Percentiles rank a stretch among this genome's conserved stretches.
phyloP scores from a whole-genome alignment of 2,888 invertebrate species.

The Rugalucina vietnamica region DNA sequence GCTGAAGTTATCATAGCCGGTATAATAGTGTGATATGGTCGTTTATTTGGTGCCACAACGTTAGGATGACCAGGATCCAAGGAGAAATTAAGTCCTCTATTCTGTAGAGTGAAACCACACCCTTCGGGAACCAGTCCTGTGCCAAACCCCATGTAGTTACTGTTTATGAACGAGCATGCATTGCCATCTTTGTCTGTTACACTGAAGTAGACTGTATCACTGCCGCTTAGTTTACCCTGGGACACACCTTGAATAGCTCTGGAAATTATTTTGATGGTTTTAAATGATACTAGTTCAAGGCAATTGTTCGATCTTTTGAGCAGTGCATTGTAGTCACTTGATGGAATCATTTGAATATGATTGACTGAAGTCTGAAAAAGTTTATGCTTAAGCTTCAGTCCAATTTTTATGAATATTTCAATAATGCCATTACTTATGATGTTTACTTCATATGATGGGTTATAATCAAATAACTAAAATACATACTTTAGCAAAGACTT shows the following conservation, averaged over 20 bases:
- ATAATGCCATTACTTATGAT: too few relatives aligned
- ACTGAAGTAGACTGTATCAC: conserved; percentile 83
- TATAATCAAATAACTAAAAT: too few relatives aligned
- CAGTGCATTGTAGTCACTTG: too few relatives aligned
- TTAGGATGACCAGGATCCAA: conserved; percentile 78
- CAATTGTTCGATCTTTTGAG: too few relatives aligned
- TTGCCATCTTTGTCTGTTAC: conserved; percentile 83
- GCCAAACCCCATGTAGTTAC: conserved; percentile 83
- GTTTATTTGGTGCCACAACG: conserved; percentile 77
- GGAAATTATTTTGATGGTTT: conserved; percentile 8
- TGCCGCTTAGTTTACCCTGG: conserved; percentile 60
- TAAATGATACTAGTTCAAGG: too few relatives aligned
- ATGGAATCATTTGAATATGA: too few relatives aligned
- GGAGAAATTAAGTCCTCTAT: conserved; percentile 80
- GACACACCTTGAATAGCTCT: conserved; percentile 62
- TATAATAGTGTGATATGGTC: conserved; percentile 83
- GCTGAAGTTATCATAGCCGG: conserved; percentile 81
- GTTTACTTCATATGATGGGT: too few relatives aligned
- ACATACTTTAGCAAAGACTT: too few relatives aligned
- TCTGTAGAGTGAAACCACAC: conserved; percentile 84
- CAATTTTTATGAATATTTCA: too few relatives aligned
- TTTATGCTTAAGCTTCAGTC: too few relatives aligned
- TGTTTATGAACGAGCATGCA: conserved; percentile 84
- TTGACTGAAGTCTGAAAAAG: too few relatives aligned
- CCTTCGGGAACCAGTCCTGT: conserved; percentile 83